Evolutionary conservation across 2,113 vertebrate species (phyloP).

Genomic region (Thymallus thymallus): DNA sequence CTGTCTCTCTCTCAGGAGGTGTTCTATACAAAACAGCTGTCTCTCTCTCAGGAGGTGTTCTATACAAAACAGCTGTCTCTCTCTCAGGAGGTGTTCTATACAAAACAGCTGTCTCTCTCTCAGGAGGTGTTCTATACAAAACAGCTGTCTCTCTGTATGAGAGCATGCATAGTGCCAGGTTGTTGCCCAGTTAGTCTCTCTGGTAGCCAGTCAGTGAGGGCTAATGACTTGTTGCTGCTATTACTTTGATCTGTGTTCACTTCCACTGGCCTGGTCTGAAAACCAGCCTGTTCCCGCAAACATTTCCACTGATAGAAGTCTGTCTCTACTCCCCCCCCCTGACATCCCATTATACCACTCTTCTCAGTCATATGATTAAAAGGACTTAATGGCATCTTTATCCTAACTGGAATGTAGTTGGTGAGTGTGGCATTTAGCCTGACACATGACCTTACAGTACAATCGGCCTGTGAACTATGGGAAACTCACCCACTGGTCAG

Average conservation of each 20-base stretch:
- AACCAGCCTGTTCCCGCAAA: constrained; percentile 56
- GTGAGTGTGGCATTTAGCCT: too few relatives aligned
- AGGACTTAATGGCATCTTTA: too few relatives aligned
- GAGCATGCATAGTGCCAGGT: not conserved
- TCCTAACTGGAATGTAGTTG: not conserved
- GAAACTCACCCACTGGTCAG: constrained; percentile 18
- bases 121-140: constrained; percentile 36
- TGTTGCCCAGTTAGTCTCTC: too few relatives aligned
- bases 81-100: constrained; percentile 8
- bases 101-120: constrained; percentile 36
- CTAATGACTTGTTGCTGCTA: too few relatives aligned
- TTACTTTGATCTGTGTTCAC: constrained; percentile 22
- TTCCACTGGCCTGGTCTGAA: constrained; percentile 23
- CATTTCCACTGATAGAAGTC: too few relatives aligned
- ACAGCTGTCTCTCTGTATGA: constrained; percentile 2
- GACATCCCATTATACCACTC: too few relatives aligned
- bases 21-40: too few relatives aligned
- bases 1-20: too few relatives aligned
- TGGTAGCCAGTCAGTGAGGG: not conserved
- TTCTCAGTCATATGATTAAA: too few relatives aligned
- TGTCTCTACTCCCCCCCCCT: not conserved
- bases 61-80: too few relatives aligned
- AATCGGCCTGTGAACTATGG: constrained; percentile 9
- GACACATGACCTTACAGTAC: too few relatives aligned
- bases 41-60: too few relatives aligned